Base-by-base conservation (phyloP, 2,797 vertebrate species). In the Scyliorhinus canicula region DNA sequence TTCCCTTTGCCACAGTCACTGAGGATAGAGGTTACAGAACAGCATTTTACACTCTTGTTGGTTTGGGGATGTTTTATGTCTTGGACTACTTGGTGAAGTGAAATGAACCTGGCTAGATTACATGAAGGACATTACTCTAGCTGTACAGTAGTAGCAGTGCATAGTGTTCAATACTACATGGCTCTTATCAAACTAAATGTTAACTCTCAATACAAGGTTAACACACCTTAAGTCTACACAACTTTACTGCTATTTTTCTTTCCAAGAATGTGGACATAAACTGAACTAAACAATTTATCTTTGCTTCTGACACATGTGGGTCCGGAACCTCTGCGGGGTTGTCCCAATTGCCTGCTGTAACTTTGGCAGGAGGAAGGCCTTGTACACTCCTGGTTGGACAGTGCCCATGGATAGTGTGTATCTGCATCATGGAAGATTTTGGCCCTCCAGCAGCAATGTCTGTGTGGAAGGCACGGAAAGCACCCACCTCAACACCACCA, bases 101-200 rank as follows among this genome's bases (percentile, higher is more conserved):
- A 52, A 86, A 52, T 28, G 85, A 88, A 57, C 52, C 71, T 11
- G 19, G 31, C 31, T 57, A 19, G 85, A 57, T 74, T n/a, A 74
- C 35, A 14, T 88, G 2, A 4, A 57, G 85, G 52, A n/a, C 19
- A 35, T 55, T 57, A 57, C 31, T 88, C 28, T 35, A 88, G 85
- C 52, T 88, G 52, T 31, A 2, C 85, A 88, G 31, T 88, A 57
- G 85, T 21, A 35, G 52, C 16, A 57, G 52, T 35, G 52, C 6
- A 57, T 14, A 88, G 52, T 35, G 52, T 88, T 35, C 19, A n/a
- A 88, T 35, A 35, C 4, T 35, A 88, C 28, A 57, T 88, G 52
- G 85, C 14, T 88, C 57, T 57, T n/a, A 88, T 88, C 85, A 88
- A 88, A 55, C 31, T 28, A 88, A 88, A 88, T 88, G 4, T 55